Base-by-base conservation (phyloP, 2,113 vertebrate species). In the Lagopus leucura region DNA sequence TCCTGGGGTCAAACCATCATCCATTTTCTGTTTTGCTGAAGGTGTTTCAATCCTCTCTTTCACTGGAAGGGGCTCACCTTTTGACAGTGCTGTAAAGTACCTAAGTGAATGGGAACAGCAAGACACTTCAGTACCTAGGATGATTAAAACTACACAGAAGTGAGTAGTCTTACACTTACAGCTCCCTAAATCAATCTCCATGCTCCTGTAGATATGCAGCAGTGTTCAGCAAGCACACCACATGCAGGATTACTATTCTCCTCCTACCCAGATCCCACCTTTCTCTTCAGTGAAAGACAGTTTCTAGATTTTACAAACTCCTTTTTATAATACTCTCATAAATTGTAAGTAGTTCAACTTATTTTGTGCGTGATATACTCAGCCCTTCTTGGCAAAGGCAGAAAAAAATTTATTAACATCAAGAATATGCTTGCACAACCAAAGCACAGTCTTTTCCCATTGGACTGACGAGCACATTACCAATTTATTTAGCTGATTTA, bases 31-130 rank as follows among this genome's bases (percentile, higher is more conserved):
- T 36, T 95, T 97, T 82, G 97, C 95, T 77, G 97, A 86, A 12
- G 97, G 97, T 88, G 97, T 92, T 95, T 99, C 98, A 6, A 98
- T 45, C 79, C 98, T 97, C 48, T 99, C 98, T 92, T 98, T 99
- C 25, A 98, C 98, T 38, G 99, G 99, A 83, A 98, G 98, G n/a
- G 95, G 64, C 50, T 99, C 98, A 14, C 98, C 98, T 95, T 97
- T 97, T 22, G 98, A 98, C 88, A 99, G 90, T 0, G 98, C 98
- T 84, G 92, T 95, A 85, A 99, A 99, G 91, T 99, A 99, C 81
- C 99, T 99, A 84, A 78, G 61, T 10, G 21, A 94, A 86, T 1
- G 36, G 40, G 7, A 75, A 96, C 17, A 94, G n/a, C 38, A 88
- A 50, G 8, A 60, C 14, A 11, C 2, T 52, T 76, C 55, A 92